A percentile compares a stretch with the other conserved stretches of the same genome.
Evolutionary conservation across 2,797 vertebrate species (phyloP).

Genomic region (Mus minutoides): DNA sequence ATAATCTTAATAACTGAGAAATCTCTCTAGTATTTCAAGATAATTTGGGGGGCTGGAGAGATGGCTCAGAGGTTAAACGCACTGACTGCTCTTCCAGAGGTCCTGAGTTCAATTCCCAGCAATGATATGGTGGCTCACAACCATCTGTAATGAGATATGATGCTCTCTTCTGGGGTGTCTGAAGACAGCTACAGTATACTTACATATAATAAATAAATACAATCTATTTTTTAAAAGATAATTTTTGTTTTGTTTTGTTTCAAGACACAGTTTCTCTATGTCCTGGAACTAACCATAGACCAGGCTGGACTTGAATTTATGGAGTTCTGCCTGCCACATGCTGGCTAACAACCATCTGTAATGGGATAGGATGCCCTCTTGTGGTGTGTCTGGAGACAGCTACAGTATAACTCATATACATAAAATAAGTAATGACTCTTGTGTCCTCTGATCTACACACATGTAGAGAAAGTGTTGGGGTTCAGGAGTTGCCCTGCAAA

Average conservation of each 20-base stretch:
- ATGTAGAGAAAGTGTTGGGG: background rate
- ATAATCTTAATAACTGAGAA: background rate
- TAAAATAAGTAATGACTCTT: background rate
- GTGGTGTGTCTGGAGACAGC: background rate
- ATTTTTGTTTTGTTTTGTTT: background rate
- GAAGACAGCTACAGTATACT: too few species aligned
- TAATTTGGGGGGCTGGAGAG: background rate
- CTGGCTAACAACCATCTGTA: background rate
- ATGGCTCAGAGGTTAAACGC: too few species aligned
- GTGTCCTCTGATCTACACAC: background rate
- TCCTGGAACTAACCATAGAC: background rate
- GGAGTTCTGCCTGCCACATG: background rate
- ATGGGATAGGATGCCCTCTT: background rate
- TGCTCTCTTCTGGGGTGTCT: too few species aligned
- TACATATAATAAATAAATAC: too few species aligned
- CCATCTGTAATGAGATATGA: too few species aligned
- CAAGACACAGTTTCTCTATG: background rate
- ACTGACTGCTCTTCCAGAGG: too few species aligned
- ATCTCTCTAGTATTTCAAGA: background rate
- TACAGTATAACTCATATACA: background rate
- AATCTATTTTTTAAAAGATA: background rate
- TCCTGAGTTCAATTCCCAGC: too few species aligned
- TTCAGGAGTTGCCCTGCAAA: background rate
- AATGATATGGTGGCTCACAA: too few species aligned
- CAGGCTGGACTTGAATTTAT: background rate